Percentiles rank a stretch among this genome's conserved stretches.
Conservation (phyloP, 2,888 invertebrate species). For the Agrochola litura region DNA sequence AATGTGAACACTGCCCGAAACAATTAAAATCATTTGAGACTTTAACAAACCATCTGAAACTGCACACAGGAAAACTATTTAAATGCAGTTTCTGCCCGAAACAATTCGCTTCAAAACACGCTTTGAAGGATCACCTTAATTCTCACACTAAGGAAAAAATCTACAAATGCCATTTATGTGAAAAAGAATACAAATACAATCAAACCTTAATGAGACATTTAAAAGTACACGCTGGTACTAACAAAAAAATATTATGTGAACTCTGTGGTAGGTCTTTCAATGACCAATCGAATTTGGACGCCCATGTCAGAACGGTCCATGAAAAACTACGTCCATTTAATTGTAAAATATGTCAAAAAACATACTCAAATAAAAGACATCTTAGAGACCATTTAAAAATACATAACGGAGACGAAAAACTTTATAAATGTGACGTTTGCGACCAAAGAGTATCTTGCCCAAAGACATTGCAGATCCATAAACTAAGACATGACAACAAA, state of each 20-base stretch:
- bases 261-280: constrained; percentile 50
- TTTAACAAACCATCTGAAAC: constrained; percentile 1
- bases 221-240: constrained; percentile 36
- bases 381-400: constrained; percentile 34
- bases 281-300: constrained; percentile 45
- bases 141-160: constrained; percentile 62
- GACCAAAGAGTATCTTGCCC: neutral
- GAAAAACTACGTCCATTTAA: constrained; percentile 30
- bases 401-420: neutral
- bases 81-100: constrained; percentile 33
- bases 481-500: constrained; percentile 46
- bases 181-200: constrained; percentile 74
- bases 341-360: constrained; percentile 43
- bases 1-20: constrained; percentile 45
- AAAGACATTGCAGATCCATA: constrained; percentile 39
- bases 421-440: constrained; percentile 46
- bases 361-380: constrained; percentile 36
- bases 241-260: constrained; percentile 47
- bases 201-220: constrained; percentile 40
- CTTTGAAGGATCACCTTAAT: constrained; percentile 19
- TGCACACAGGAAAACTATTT: neutral
- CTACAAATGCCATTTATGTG: constrained; percentile 75
- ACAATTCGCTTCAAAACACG: neutral
- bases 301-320: constrained; percentile 47
- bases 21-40: neutral